Conservation (phyloP, 2,797 vertebrate species). For the Zalophus californianus region DNA sequence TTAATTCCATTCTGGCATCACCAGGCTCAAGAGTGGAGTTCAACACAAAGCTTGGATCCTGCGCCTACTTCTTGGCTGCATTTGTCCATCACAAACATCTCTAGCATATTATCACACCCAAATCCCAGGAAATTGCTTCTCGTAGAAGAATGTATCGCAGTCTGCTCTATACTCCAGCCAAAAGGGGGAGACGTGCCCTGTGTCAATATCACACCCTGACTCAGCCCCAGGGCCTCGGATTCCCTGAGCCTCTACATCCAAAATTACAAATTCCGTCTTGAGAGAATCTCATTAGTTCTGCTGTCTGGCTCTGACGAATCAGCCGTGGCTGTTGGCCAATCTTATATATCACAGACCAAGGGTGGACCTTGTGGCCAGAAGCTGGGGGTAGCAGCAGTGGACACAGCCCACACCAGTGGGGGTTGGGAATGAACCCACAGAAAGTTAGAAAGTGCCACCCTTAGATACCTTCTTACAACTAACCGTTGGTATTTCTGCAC, state of each 20-base stretch:
- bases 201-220: background rate
- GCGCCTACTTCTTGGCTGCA: rapidly evolving
- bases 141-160: background rate
- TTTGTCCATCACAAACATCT: background rate
- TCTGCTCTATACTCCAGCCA: background rate
- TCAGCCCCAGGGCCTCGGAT: background rate
- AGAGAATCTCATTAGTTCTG: background rate
- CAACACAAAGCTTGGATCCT: too few species aligned
- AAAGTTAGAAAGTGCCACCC: background rate
- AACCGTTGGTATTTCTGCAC: rapidly evolving
- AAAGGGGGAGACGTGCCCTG: rapidly evolving
- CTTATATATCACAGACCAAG: background rate
- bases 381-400: background rate
- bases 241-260: background rate
- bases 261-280: background rate
- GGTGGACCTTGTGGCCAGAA: background rate
- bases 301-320: background rate
- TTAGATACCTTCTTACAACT: background rate
- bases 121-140: background rate
- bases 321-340: background rate
- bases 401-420: too few species aligned
- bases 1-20: rapidly evolving
- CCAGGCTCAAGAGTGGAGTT: background rate
- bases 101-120: background rate
- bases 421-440: rapidly evolving